Base-by-base conservation (phyloP, 2,888 invertebrate genomes). In the Drosophila pseudotalamancana region DNA sequence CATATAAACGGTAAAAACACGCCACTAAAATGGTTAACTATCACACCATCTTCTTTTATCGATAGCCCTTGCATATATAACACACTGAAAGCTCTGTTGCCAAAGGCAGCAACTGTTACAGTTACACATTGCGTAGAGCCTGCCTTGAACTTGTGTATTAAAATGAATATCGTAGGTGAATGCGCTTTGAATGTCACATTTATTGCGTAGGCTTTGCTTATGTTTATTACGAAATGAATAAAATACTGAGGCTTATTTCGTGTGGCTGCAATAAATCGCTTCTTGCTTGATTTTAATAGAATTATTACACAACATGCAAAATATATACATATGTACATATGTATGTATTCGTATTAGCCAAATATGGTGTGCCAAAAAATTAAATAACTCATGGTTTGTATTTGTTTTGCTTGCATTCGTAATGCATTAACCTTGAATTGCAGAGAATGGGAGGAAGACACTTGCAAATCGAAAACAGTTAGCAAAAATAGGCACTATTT, bases 371-470 rank as follows among this genome's bases (percentile, higher is more conserved):
- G n/a, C n/a, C n/a, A n/a, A n/a, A n/a, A n/a, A n/a, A n/a, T n/a
- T n/a, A n/a, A 31, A 21, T 14, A 31, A 23, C 31, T 16, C 14
- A n/a, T 14, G 40, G 18, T 45, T 42, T 39, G 32, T 12, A 34
- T 27, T 40, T 51, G 37, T 51, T 56, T 43, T 29, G 29, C 16
- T 59, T 65, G 42, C 66, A 43, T 51, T 68, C 29, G 23, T 39
- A 37, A 45, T 60, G 60, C 61, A 48, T 48, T 74, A 63, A 69
- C 72, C 75, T 72, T 75, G 72, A 75, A 71, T 69, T 73, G 62
- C 48, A 29, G 32, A 29, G 16, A 35, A 8, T 16, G 8, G 18
- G 12, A 27, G 23, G 23, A 42, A 46, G 23, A 50, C 35, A 48
- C 57, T 39, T 16, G 21, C 23, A 25, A 56, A 50, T 9, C 29